A percentile compares a stretch with the other conserved stretches of the same genome.
phyloP scores from a whole-genome alignment of 2,797 vertebrate genomes.

The Catostomus latipinnis region DNA sequence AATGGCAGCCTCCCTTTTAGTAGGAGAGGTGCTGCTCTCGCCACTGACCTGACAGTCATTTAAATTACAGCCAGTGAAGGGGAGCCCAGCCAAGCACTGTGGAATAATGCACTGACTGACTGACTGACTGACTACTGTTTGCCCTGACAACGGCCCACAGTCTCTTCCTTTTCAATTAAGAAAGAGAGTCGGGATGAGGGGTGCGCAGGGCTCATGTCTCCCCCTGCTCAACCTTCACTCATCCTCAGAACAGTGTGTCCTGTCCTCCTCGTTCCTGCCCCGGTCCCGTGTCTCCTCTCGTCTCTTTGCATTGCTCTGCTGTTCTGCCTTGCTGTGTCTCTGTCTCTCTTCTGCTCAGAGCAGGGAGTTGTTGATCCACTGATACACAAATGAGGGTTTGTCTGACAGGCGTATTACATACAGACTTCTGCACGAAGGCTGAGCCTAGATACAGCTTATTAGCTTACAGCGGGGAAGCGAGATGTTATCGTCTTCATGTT shows the following conservation, averaged over 20 bases:
- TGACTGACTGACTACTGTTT: slow-evolving; percentile 64
- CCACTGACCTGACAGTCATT: slow-evolving; percentile 99
- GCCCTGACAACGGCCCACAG: slow-evolving; percentile 61
- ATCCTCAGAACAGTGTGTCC: slow-evolving; percentile 52
- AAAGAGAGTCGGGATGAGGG: slow-evolving; percentile 52
- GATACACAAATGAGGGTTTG: slow-evolving; percentile 63
- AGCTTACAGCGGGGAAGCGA: slow-evolving; percentile 54
- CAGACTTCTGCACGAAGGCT: slow-evolving; percentile 40
- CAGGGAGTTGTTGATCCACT: slow-evolving; percentile 58
- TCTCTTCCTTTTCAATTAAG: slow-evolving; percentile 72
- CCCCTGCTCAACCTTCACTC: slow-evolving; percentile 57
- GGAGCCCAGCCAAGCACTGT: slow-evolving; percentile 79
- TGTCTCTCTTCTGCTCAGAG: slow-evolving; percentile 48
- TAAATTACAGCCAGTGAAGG: slow-evolving; percentile 85
- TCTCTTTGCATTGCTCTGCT: slow-evolving; percentile 45
- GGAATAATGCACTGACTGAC: slow-evolving; percentile 83
- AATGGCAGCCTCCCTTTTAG: slow-evolving; percentile 97
- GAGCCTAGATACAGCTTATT: slow-evolving; percentile 59
- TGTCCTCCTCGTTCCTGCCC: slow-evolving; percentile 56
- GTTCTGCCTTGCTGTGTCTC: slow-evolving; percentile 51
- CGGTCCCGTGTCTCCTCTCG: slow-evolving; percentile 51
- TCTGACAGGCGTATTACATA: slow-evolving; percentile 57
- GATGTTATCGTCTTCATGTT: slow-evolving; percentile 43
- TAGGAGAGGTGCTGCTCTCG: slow-evolving; percentile 94
- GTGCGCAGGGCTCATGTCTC: slow-evolving; percentile 37